These are phyloP conservation scores for Festucalex cinctus DNA, from an alignment of 2,113 vertebrate genomes.

Conservation along the genomic window DNA sequence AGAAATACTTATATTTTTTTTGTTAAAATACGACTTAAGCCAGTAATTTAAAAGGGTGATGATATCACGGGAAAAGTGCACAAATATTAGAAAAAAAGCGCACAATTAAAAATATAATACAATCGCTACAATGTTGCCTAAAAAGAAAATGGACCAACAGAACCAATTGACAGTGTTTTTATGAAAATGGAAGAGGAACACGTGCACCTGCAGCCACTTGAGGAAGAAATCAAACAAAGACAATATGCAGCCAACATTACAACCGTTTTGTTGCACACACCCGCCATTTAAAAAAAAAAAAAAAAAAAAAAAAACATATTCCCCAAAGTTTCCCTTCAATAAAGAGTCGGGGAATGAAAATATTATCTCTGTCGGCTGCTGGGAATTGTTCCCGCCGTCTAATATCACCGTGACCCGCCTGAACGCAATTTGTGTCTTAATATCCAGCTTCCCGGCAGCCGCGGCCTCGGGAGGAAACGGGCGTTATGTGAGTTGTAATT, in stretches of 20 bases:
- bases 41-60: too few relatives aligned
- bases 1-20: too few relatives aligned
- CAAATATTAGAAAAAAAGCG: too few relatives aligned
- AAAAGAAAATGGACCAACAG: background rate
- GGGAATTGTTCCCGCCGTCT: conserved; percentile 96
- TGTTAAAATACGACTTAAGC: too few relatives aligned
- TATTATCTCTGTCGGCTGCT: conserved; percentile 97
- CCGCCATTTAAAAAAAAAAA: background rate
- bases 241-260: background rate
- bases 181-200: background rate
- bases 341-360: conserved; percentile 97
- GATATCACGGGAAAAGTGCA: too few relatives aligned
- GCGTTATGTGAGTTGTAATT: conserved; percentile 59
- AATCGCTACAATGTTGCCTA: background rate
- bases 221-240: background rate
- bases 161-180: background rate
- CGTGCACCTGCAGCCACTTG: background rate
- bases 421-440: conserved; percentile 99
- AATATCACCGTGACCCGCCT: conserved; percentile 96
- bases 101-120: too few relatives aligned
- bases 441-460: conserved; percentile 89
- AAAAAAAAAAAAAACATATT: conserved; percentile 65
- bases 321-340: conserved; percentile 99
- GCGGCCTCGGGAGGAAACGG: conserved; percentile 78
- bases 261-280: background rate